Conservation (phyloP, 2,888 invertebrate species). For the Dascillus cervinus region DNA sequence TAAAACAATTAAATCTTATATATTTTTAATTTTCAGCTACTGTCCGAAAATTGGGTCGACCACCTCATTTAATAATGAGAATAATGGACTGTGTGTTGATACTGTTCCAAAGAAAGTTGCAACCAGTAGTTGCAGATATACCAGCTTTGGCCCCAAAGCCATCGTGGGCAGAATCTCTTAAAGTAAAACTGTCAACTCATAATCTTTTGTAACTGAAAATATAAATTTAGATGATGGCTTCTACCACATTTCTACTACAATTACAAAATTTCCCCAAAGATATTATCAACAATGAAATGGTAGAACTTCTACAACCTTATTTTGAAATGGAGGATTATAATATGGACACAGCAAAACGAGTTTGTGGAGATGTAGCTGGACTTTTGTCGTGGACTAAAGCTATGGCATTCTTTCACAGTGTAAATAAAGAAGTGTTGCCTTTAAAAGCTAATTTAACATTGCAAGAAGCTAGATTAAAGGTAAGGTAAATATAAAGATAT, state of each 20-base stretch:
- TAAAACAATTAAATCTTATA: neutral
- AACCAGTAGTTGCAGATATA: slow-evolving; percentile 73
- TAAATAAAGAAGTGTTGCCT: slow-evolving; percentile 93
- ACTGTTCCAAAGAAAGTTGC: slow-evolving; percentile 82
- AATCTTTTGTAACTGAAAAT: slow-evolving; percentile 15
- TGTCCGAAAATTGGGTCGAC: slow-evolving; percentile 87
- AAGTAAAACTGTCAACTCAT: too few relatives aligned
- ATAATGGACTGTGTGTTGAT: slow-evolving; percentile 97
- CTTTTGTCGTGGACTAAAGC: slow-evolving; percentile 93
- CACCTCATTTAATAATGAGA: slow-evolving; percentile 94
- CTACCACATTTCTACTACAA: slow-evolving; percentile 83
- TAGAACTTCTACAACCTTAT: slow-evolving; percentile 85
- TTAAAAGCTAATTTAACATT: slow-evolving; percentile 85
- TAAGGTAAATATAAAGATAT: slow-evolving; percentile 30
- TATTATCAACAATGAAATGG: slow-evolving; percentile 94
- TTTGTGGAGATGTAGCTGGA: slow-evolving; percentile 95
- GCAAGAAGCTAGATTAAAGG: slow-evolving; percentile 83
- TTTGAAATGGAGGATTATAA: slow-evolving; percentile 95
- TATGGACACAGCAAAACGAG: slow-evolving; percentile 91
- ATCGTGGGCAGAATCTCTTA: slow-evolving; percentile 93
- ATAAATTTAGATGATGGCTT: slow-evolving; percentile 96
- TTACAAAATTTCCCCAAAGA: slow-evolving; percentile 94
- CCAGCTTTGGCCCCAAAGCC: slow-evolving; percentile 84
- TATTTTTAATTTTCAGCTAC: slow-evolving; percentile 48
- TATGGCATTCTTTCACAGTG: slow-evolving; percentile 91